Conservation (phyloP, 1,140 invertebrate genomes). For the Drosophila erecta region DNA sequence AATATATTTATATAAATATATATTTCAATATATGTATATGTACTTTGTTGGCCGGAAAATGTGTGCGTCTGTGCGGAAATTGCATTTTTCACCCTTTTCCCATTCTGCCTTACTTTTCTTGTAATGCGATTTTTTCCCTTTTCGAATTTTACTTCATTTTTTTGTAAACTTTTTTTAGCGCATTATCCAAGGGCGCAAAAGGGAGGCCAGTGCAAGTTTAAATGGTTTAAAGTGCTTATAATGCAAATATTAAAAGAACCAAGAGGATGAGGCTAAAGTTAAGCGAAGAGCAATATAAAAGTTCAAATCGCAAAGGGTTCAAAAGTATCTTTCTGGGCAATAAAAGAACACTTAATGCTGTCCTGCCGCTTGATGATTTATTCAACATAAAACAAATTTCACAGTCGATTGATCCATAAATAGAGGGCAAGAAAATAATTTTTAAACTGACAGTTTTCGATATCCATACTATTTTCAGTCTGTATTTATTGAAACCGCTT, state of each 20-base stretch:
- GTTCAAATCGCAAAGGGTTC: constrained; percentile 42
- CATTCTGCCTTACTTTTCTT: constrained; percentile 6
- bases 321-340: not conserved
- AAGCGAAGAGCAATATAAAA: constrained; percentile 45
- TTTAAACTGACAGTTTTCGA: too few relatives aligned
- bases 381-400: not conserved
- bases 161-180: constrained; percentile 1
- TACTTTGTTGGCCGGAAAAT: constrained; percentile 74
- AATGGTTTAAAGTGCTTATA: constrained; percentile 77
- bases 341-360: constrained; percentile 17
- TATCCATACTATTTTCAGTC: too few relatives aligned
- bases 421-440: too few relatives aligned
- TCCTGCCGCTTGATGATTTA: constrained; percentile 17
- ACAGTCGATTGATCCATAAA: not conserved
- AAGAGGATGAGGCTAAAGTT: constrained; percentile 53
- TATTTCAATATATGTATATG: constrained; percentile 16
- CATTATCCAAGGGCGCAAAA: constrained; percentile 23
- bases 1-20: constrained; percentile 23
- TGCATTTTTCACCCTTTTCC: constrained; percentile 62
- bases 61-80: constrained; percentile 84
- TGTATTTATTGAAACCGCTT: too few relatives aligned
- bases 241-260: constrained; percentile 69
- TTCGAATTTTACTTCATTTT: constrained; percentile 6
- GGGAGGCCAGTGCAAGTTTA: constrained; percentile 52
- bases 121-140: constrained; percentile 10